A percentile compares a stretch with the other conserved stretches of the same genome.
Evolutionary conservation across 2,113 vertebrate genomes (phyloP).

Genomic region (Phoenicopterus ruber): DNA sequence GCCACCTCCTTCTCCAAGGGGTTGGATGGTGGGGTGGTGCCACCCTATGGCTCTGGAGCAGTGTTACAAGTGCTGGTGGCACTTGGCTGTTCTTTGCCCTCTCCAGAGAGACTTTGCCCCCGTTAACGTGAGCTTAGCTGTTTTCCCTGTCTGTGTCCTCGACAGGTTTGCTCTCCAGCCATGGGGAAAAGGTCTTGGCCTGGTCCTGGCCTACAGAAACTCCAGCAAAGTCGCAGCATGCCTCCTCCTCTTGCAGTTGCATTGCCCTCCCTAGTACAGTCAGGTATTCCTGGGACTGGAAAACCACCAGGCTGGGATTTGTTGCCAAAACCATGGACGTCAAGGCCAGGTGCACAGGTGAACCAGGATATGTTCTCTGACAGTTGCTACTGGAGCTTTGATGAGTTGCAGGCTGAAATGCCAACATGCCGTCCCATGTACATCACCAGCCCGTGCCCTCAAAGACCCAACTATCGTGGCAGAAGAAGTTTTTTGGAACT

Average conservation of each 20-base stretch:
- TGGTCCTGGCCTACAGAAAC: neutral
- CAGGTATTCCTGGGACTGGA: neutral
- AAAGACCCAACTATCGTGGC: neutral
- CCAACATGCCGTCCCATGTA: neutral
- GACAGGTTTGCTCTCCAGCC: neutral
- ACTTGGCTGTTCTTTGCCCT: neutral
- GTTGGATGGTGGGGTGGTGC: neutral
- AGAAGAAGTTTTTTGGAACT: neutral
- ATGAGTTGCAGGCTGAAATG: neutral
- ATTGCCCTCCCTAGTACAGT: neutral
- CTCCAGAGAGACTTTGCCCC: neutral
- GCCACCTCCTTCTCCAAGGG: neutral
- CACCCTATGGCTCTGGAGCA: constrained; percentile 32
- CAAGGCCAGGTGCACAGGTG: neutral
- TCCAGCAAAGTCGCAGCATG: neutral
- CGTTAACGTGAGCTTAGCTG: neutral
- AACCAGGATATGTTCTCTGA: neutral
- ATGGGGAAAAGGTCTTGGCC: neutral
- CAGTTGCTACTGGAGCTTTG: neutral
- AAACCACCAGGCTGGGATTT: neutral
- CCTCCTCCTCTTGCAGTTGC: neutral
- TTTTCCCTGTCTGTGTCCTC: neutral
- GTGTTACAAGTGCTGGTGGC: neutral
- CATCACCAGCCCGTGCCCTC: neutral
- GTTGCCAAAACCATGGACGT: neutral